Conservation (phyloP, 2,888 invertebrate species). For the Molorchus minor region DNA sequence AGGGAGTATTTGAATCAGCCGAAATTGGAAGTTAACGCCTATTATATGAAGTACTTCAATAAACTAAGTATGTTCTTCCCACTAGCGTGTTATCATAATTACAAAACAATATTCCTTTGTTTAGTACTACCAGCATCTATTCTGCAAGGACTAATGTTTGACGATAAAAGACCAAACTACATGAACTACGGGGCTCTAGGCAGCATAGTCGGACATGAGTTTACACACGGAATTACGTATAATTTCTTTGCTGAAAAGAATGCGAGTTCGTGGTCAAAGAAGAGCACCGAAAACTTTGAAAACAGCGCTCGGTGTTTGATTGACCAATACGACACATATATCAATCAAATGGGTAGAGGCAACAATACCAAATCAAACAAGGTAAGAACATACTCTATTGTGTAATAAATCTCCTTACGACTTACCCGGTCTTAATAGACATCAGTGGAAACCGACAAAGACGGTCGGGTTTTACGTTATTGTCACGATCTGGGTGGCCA, state of each 20-base stretch:
- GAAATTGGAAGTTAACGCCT: constrained; percentile 46
- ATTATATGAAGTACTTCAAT: constrained; percentile 36
- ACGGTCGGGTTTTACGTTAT: too few relatives aligned
- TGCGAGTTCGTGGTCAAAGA: constrained; percentile 40
- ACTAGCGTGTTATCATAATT: too few relatives aligned
- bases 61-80: constrained; percentile 39
- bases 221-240: constrained; percentile 45
- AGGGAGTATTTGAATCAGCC: constrained; percentile 27
- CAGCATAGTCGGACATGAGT: constrained; percentile 54
- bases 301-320: constrained; percentile 42
- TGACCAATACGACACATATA: constrained; percentile 44
- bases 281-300: constrained; percentile 35
- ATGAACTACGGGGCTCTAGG: constrained; percentile 55
- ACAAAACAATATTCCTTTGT: constrained; percentile 31
- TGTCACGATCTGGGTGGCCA: too few relatives aligned
- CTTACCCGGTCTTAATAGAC: too few relatives aligned
- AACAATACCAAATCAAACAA: too few relatives aligned
- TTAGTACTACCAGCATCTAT: constrained; percentile 51
- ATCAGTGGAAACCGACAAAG: too few relatives aligned
- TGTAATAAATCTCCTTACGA: too few relatives aligned
- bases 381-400: too few relatives aligned
- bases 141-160: constrained; percentile 48
- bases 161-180: constrained; percentile 48
- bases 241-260: constrained; percentile 3
- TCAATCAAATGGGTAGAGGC: background rate